Conservation (phyloP, 2,888 invertebrate genomes). For the Palloptera scutellata region DNA sequence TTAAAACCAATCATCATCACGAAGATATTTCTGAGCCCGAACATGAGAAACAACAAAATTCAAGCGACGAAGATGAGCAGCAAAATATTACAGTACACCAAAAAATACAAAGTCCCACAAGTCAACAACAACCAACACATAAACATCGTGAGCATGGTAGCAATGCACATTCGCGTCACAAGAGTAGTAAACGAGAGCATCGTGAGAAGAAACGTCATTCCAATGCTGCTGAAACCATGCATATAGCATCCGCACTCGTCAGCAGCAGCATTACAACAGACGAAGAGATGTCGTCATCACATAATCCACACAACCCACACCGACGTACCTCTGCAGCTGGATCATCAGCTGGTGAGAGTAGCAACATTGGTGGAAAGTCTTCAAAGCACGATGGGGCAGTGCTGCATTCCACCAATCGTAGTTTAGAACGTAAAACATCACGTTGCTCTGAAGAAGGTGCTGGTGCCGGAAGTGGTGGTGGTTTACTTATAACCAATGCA, state of each 20-base stretch:
- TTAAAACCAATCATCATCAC: no score
- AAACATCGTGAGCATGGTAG: slow-evolving; percentile 49
- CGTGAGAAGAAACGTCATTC: slow-evolving; percentile 62
- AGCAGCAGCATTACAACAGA: slow-evolving; percentile 46
- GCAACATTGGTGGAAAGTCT: slow-evolving; percentile 27
- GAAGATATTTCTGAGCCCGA: slow-evolving; percentile 32
- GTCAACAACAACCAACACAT: neutral
- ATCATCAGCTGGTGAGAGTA: slow-evolving; percentile 49
- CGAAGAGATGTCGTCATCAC: slow-evolving; percentile 46
- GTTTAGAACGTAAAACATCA: slow-evolving; percentile 52
- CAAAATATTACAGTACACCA: slow-evolving; percentile 38
- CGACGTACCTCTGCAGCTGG: slow-evolving; percentile 50
- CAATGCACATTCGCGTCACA: slow-evolving; percentile 55
- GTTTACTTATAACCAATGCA: neutral
- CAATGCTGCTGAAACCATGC: slow-evolving; percentile 26
- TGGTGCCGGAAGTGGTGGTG: slow-evolving; percentile 16
- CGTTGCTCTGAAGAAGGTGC: slow-evolving; percentile 50
- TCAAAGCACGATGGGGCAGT: slow-evolving; percentile 44
- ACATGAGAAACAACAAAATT: slow-evolving; percentile 3
- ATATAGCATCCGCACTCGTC: slow-evolving; percentile 40
- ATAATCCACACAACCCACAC: slow-evolving; percentile 42
- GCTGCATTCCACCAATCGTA: slow-evolving; percentile 35
- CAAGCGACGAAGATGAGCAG: slow-evolving; percentile 10
- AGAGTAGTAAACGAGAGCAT: slow-evolving; percentile 56
- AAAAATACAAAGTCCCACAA: neutral